These are phyloP conservation scores for Catamblyrhynchus diadema DNA, from an alignment of 2,797 vertebrate species.

Conservation along the genomic window DNA sequence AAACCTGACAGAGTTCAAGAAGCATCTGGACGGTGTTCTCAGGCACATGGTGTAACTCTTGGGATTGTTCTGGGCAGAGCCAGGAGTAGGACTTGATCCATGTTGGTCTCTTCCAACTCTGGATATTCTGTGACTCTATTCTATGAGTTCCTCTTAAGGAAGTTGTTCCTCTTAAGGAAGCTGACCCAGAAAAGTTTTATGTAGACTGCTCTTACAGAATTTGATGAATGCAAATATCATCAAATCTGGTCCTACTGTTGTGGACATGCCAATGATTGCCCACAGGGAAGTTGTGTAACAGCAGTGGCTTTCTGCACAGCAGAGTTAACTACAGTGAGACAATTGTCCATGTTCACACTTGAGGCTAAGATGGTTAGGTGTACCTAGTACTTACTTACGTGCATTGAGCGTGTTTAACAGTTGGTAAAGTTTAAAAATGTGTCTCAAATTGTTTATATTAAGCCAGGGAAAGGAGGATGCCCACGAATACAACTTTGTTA, in stretches of 20 bases:
- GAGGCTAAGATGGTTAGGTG: background rate
- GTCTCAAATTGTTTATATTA: background rate
- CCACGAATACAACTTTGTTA: background rate
- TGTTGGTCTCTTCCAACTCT: background rate
- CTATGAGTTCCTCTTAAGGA: background rate
- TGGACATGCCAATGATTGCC: background rate
- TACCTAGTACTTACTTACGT: background rate
- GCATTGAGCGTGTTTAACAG: background rate
- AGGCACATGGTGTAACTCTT: background rate
- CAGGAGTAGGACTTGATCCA: background rate
- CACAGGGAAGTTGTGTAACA: background rate
- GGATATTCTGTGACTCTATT: background rate
- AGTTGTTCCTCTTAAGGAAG: background rate
- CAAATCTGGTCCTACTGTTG: too few species aligned
- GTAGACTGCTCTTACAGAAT: background rate
- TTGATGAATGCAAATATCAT: background rate
- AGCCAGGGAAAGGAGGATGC: rapidly evolving
- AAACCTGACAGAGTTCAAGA: background rate
- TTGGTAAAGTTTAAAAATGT: background rate
- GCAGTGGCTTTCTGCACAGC: background rate
- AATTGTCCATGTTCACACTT: background rate
- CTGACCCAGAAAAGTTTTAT: background rate
- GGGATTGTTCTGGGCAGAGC: background rate
- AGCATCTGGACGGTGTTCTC: background rate
- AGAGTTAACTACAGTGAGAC: background rate